These are phyloP conservation scores for Conistra vaccinii DNA, from an alignment of 2,888 invertebrate species.

Conservation along the genomic window DNA sequence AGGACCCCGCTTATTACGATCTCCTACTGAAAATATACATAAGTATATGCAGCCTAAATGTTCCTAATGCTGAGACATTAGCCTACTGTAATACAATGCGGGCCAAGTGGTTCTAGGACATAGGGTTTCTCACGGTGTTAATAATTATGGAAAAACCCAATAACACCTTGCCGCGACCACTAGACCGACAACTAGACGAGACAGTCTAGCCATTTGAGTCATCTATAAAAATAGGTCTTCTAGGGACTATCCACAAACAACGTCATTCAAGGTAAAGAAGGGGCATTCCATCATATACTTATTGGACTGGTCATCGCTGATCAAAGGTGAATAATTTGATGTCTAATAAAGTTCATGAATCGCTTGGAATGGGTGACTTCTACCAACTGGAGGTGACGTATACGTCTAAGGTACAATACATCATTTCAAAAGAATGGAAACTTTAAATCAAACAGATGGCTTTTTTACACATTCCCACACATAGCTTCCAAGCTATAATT, in stretches of 20 bases:
- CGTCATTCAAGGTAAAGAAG: constrained; percentile 19
- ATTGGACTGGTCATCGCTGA: constrained; percentile 9
- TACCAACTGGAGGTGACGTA: not conserved
- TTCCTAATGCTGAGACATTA: not conserved
- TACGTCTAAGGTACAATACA: not conserved
- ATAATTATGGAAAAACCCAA: constrained; percentile 7
- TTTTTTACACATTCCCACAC: too few relatives aligned
- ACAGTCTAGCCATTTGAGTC: constrained; percentile 9
- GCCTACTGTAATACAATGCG: too few relatives aligned
- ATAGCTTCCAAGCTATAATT: too few relatives aligned
- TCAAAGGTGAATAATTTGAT: constrained; percentile 27
- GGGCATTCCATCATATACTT: constrained; percentile 26
- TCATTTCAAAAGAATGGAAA: not conserved
- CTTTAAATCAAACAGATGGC: too few relatives aligned
- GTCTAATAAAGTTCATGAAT: not conserved
- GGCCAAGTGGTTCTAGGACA: not conserved
- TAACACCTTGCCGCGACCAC: too few relatives aligned
- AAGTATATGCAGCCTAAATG: not conserved
- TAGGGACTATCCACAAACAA: constrained; percentile 18
- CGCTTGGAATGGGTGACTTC: not conserved
- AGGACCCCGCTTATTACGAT: not conserved
- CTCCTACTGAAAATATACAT: not conserved
- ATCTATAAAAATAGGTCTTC: constrained; percentile 13
- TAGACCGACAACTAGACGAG: constrained; percentile 1
- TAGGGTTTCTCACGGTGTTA: not conserved